phyloP scores from a whole-genome alignment of 2,113 vertebrate genomes.

The Lynx canadensis region DNA sequence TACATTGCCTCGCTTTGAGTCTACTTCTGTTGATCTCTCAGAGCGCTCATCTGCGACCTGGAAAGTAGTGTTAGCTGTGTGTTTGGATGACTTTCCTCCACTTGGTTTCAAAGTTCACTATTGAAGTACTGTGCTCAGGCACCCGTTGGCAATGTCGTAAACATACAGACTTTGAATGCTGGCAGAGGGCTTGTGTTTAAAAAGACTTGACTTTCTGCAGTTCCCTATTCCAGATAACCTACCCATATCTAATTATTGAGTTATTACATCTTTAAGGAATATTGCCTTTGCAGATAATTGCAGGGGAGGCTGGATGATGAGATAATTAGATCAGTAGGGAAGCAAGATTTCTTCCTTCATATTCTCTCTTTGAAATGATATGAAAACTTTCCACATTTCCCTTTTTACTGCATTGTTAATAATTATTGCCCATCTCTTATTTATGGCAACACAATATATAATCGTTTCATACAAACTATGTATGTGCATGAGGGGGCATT shows the following conservation, averaged over 20 bases:
- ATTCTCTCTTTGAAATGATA: neutral
- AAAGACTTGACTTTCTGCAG: neutral
- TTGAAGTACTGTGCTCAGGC: too few species aligned
- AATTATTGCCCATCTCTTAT: neutral
- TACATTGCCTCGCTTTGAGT: neutral
- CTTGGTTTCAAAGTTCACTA: neutral
- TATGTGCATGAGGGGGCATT: neutral
- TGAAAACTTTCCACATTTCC: neutral
- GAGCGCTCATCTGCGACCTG: neutral
- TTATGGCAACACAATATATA: neutral
- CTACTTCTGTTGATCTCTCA: neutral
- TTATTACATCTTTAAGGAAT: neutral
- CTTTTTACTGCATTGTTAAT: neutral
- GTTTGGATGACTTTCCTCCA: neutral
- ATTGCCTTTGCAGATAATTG: neutral
- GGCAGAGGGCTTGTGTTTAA: neutral
- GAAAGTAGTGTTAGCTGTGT: neutral
- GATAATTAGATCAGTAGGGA: slow-evolving; percentile 25
- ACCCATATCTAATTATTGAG: neutral
- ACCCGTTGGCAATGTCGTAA: neutral
- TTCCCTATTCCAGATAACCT: neutral
- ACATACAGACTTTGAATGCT: neutral
- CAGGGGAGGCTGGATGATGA: neutral
- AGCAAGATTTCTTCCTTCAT: neutral
- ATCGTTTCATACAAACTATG: neutral